Conservation (phyloP, 2,888 invertebrate species). For the Calliphora vomitoria region DNA sequence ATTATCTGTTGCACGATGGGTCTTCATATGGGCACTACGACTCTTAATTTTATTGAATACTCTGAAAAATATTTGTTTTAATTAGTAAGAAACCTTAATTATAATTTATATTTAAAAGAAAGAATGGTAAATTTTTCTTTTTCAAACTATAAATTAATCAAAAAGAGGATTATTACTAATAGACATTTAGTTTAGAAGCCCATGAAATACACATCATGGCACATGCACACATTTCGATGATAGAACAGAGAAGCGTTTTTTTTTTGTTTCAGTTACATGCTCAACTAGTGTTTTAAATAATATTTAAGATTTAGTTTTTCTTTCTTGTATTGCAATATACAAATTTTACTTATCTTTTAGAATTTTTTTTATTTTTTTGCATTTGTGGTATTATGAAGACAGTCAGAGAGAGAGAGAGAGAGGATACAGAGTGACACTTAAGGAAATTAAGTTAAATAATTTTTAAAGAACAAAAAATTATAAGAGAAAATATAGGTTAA, state of each 20-base stretch:
- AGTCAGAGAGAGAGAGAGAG: conserved; percentile 16
- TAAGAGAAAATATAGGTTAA: conserved; percentile 5
- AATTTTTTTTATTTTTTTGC: neutral
- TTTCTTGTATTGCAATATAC: neutral
- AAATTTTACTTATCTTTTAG: conserved; percentile 38
- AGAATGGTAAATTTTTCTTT: neutral
- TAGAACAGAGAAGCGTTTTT: conserved; percentile 36
- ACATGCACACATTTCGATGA: conserved; percentile 50
- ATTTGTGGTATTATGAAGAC: conserved; percentile 38
- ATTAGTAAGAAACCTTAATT: conserved; percentile 22
- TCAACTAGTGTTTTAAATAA: conserved; percentile 25
- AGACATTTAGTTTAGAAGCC: conserved; percentile 71
- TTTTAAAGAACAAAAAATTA: neutral
- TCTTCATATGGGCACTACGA: conserved; percentile 99
- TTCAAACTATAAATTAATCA: conserved; percentile 59
- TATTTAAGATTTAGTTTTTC: neutral
- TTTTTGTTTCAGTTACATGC: conserved; percentile 46
- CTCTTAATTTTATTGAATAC: conserved; percentile 99
- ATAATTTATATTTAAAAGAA: conserved; percentile 4
- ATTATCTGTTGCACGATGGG: conserved; percentile 96
- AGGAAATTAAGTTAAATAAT: conserved; percentile 24
- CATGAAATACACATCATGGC: conserved; percentile 60
- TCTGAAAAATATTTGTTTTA: conserved; percentile 86
- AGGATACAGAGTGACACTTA: conserved; percentile 33
- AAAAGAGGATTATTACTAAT: conserved; percentile 67